phyloP scores from a whole-genome alignment of 2,113 vertebrate genomes.

The Sitta europaea region DNA sequence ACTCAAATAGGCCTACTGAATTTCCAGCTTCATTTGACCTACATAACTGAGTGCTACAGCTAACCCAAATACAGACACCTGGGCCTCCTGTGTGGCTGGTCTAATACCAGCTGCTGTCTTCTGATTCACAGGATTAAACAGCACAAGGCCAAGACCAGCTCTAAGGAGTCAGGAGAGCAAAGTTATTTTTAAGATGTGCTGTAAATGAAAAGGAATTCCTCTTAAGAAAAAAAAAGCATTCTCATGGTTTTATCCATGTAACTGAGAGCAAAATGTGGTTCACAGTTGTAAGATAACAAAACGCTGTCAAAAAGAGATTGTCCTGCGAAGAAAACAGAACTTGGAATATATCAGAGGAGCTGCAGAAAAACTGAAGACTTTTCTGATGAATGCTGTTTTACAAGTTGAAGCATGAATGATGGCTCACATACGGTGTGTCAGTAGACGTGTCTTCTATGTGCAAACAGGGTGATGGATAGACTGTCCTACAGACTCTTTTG shows the following conservation, averaged over 20 bases:
- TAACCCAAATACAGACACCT: not conserved
- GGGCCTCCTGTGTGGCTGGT: not conserved
- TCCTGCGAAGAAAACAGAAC: not conserved
- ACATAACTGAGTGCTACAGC: not conserved
- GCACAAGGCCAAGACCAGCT: not conserved
- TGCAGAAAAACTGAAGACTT: not conserved
- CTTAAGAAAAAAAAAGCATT: not conserved
- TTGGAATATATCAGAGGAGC: not conserved
- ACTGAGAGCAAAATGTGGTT: not conserved
- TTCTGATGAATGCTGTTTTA: not conserved
- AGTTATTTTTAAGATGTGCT: not conserved
- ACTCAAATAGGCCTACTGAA: not conserved
- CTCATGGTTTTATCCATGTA: not conserved
- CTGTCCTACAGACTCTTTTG: not conserved
- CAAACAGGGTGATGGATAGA: not conserved
- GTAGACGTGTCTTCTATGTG: not conserved
- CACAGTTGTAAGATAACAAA: not conserved
- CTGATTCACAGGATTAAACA: not conserved
- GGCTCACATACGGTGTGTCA: not conserved
- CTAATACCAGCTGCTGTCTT: not conserved
- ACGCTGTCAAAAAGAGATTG: fast-evolving
- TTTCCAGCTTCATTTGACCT: not conserved
- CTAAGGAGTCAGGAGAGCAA: not conserved
- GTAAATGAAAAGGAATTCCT: not conserved
- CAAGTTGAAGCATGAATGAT: not conserved